Conservation (phyloP, 2,888 invertebrate genomes). For the Lapara coniferarum region DNA sequence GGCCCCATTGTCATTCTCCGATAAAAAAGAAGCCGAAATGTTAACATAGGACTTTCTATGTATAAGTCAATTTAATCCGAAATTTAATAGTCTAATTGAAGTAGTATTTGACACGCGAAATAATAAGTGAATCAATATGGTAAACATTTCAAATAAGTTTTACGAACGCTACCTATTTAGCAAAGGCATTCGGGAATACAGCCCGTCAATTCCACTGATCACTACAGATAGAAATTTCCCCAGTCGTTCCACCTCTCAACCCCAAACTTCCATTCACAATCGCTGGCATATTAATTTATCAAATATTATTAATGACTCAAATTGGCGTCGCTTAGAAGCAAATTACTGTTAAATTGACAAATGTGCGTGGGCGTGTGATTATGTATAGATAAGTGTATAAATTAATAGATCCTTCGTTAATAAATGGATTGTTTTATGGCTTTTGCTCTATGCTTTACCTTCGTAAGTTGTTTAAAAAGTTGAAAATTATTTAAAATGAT, state of each 20-base stretch:
- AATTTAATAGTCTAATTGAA: too few species aligned
- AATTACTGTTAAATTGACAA: constrained; percentile 4
- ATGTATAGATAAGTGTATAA: not conserved
- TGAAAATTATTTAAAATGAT: too few species aligned
- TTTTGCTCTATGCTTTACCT: not conserved
- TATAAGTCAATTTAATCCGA: too few species aligned
- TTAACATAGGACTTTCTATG: too few species aligned
- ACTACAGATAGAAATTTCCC: not conserved
- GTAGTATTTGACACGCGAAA: too few species aligned
- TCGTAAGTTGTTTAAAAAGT: too few species aligned
- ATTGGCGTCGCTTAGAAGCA: not conserved
- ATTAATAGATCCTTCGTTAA: too few species aligned
- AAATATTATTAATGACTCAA: constrained; percentile 1
- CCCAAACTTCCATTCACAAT: not conserved
- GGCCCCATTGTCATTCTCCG: too few species aligned
- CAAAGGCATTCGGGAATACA: not conserved
- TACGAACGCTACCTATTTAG: too few species aligned
- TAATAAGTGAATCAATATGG: too few species aligned
- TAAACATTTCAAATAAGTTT: too few species aligned
- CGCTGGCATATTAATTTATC: not conserved
- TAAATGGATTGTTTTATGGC: not conserved
- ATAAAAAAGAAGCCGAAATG: too few species aligned
- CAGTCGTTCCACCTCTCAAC: not conserved
- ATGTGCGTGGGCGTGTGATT: not conserved
- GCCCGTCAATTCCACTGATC: not conserved